These are phyloP conservation scores for Sinhomidia bicolor DNA, from an alignment of 2,888 invertebrate species.

Conservation along the genomic window DNA sequence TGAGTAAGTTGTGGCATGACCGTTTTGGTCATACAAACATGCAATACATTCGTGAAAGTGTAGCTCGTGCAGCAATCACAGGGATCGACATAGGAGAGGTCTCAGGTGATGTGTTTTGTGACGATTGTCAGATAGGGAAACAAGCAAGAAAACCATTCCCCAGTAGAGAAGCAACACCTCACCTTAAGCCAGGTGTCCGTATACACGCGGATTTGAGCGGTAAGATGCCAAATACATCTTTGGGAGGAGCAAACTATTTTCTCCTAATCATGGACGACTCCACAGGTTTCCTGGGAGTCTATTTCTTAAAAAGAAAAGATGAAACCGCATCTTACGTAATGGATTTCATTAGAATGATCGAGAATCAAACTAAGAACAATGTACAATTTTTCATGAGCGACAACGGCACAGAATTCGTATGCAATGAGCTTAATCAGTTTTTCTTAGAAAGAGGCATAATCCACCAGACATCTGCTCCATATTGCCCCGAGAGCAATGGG, in stretches of 20 bases:
- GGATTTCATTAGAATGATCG: conserved; percentile 38
- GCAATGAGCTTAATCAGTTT: conserved; percentile 76
- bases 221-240: conserved; percentile 17
- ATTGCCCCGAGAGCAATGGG: conserved; percentile 81
- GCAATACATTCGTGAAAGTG: conserved; percentile 29
- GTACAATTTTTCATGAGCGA: conserved; percentile 59
- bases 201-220: conserved; percentile 68
- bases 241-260: conserved; percentile 55
- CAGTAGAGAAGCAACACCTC: not conserved
- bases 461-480: conserved; percentile 75
- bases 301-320: conserved; percentile 62
- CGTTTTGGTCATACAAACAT: conserved; percentile 42
- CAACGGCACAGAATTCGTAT: conserved; percentile 66
- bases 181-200: conserved; percentile 35
- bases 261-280: conserved; percentile 68
- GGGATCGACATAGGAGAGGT: conserved; percentile 19
- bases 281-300: conserved; percentile 39
- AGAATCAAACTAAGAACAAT: conserved; percentile 65
- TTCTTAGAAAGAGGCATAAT: not conserved
- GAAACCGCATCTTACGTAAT: conserved; percentile 35
- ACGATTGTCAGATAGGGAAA: conserved; percentile 44
- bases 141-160: conserved; percentile 42
- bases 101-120: conserved; percentile 16
- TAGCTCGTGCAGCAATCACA: conserved; percentile 15
- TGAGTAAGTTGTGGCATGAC: conserved; percentile 15